Conservation (phyloP, 2,888 invertebrate genomes). For the Crioceris asparagi region DNA sequence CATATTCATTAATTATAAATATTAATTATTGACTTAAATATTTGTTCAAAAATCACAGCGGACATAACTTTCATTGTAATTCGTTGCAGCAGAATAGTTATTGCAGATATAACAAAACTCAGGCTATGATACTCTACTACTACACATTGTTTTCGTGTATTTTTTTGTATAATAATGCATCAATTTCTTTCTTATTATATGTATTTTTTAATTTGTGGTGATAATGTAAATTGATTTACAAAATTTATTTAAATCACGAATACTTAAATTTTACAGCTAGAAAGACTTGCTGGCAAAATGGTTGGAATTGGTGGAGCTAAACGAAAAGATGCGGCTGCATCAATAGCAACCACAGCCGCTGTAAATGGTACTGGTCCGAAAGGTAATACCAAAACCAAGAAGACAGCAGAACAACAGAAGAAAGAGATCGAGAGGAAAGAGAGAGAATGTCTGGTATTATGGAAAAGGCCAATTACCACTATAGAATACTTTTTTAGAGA, state of each 20-base stretch:
- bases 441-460: conserved; percentile 59
- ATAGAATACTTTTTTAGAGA: conserved; percentile 71
- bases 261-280: conserved; percentile 39
- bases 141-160: no score
- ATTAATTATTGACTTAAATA: no score
- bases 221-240: background rate
- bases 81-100: no score
- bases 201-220: background rate
- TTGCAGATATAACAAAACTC: no score
- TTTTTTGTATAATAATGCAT: no score
- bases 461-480: conserved; percentile 71
- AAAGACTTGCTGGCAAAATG: conserved; percentile 56
- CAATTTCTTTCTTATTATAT: conserved; percentile 3
- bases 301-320: conserved; percentile 38
- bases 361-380: conserved; percentile 19
- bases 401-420: conserved; percentile 17
- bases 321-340: conserved; percentile 15
- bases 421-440: conserved; percentile 46
- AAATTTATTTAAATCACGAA: conserved; percentile 2
- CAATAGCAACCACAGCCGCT: conserved; percentile 23
- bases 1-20: no score
- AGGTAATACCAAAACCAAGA: conserved; percentile 18
- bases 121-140: no score
- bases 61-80: no score
- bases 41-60: no score